Conservation (phyloP, 2,113 vertebrate species). For the Sorex araneus region DNA sequence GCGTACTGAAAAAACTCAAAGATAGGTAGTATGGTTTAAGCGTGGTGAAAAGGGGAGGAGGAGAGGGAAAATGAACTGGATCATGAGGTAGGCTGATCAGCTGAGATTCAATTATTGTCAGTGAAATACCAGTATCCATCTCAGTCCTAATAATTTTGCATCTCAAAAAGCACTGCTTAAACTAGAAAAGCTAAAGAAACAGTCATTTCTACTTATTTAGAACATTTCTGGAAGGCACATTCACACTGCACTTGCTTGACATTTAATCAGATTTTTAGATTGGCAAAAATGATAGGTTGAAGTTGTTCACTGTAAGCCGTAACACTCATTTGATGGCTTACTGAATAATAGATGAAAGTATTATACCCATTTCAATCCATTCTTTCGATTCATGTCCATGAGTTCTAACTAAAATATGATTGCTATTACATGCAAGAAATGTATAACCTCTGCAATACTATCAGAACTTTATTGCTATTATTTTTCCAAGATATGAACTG, state of each 20-base stretch:
- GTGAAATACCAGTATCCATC: constrained; percentile 26
- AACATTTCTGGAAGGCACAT: constrained; percentile 76
- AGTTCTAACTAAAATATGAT: constrained; percentile 75
- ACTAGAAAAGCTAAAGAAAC: constrained; percentile 71
- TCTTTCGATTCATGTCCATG: constrained; percentile 72
- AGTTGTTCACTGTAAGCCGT: constrained; percentile 77
- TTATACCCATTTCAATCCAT: constrained; percentile 78
- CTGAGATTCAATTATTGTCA: constrained; percentile 62
- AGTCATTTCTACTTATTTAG: constrained; percentile 74
- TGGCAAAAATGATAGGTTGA: constrained; percentile 80
- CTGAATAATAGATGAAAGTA: constrained; percentile 80
- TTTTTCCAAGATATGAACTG: constrained; percentile 66
- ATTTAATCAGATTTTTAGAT: constrained; percentile 80
- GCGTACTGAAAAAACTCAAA: neutral
- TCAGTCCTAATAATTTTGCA: constrained; percentile 56
- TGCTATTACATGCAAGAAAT: constrained; percentile 65
- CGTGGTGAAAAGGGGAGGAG: neutral
- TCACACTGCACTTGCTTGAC: constrained; percentile 75
- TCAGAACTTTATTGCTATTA: constrained; percentile 70
- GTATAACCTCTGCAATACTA: constrained; percentile 59
- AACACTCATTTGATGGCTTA: constrained; percentile 78
- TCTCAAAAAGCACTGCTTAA: constrained; percentile 50
- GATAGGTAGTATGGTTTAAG: neutral
- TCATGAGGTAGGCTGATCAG: neutral
- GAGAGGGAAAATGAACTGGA: constrained; percentile 17